Evolutionary conservation across 2,113 vertebrate genomes (phyloP).

Genomic region (Eurystomus gularis): DNA sequence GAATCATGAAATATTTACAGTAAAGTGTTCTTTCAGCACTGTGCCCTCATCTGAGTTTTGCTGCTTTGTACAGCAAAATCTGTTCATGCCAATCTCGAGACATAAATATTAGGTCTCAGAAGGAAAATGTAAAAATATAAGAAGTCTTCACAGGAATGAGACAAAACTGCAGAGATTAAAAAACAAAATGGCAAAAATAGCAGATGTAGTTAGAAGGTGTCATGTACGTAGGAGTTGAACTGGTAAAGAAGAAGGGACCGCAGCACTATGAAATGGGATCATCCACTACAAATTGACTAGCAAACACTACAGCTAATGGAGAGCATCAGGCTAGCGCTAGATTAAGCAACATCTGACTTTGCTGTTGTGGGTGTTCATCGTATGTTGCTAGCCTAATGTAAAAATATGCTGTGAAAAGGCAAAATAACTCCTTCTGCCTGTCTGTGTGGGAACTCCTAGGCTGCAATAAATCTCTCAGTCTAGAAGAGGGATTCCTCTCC

Average conservation of each 20-base stretch:
- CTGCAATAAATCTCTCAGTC: conserved; percentile 74
- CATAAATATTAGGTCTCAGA: conserved; percentile 38
- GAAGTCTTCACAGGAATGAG: not conserved
- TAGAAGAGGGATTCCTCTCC: conserved; percentile 62
- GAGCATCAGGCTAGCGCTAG: conserved; percentile 26
- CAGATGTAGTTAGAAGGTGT: conserved; percentile 24
- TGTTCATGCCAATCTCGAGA: conserved; percentile 25
- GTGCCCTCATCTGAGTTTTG: not conserved
- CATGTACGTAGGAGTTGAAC: not conserved
- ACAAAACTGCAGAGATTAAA: not conserved
- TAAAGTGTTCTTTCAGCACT: not conserved
- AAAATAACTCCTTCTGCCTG: conserved; percentile 35
- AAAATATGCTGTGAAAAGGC: conserved; percentile 45
- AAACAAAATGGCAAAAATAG: conserved; percentile 25
- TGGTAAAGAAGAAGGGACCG: not conserved
- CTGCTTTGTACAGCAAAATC: conserved; percentile 5
- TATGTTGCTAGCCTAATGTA: conserved; percentile 55
- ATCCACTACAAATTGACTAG: not conserved
- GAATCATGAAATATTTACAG: conserved; percentile 42
- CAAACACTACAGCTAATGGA: conserved; percentile 25
- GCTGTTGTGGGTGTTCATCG: conserved; percentile 45
- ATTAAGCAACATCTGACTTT: conserved; percentile 34
- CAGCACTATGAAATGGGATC: not conserved
- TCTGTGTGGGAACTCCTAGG: conserved; percentile 65
- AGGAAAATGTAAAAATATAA: not conserved